phyloP scores from a whole-genome alignment of 2,797 vertebrate species.

The Mergus octosetaceus region DNA sequence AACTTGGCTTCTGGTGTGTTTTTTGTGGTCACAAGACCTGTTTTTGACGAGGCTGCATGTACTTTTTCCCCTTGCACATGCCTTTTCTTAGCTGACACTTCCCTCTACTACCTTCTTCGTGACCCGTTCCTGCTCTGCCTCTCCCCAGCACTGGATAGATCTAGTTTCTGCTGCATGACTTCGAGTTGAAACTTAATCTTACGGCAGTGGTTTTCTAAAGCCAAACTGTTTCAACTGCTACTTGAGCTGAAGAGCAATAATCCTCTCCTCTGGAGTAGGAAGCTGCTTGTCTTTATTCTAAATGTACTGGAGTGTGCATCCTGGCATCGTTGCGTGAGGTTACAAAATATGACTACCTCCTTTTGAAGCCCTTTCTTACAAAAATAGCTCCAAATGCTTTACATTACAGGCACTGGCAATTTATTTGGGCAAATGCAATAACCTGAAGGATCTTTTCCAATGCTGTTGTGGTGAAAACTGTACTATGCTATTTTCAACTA shows the following conservation, averaged over 20 bases:
- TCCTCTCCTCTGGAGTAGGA: slow-evolving; percentile 4
- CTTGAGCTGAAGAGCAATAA: slow-evolving; percentile 33
- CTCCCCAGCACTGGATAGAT: slow-evolving; percentile 37
- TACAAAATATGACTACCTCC: neutral
- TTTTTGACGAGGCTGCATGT: slow-evolving; percentile 44
- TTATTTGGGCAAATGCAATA: neutral
- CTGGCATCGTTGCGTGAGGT: neutral
- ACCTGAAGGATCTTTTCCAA: neutral
- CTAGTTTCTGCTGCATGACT: slow-evolving; percentile 37
- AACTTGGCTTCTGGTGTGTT: slow-evolving; percentile 49
- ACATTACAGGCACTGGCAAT: neutral
- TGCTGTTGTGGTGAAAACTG: neutral
- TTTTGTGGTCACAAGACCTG: slow-evolving; percentile 32
- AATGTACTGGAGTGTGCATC: neutral
- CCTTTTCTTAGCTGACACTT: slow-evolving; percentile 42
- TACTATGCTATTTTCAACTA: neutral
- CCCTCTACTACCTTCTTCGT: slow-evolving; percentile 28
- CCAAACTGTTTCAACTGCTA: slow-evolving; percentile 18
- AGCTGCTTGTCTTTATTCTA: slow-evolving; percentile 14
- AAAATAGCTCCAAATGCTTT: neutral
- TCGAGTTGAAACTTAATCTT: slow-evolving; percentile 24
- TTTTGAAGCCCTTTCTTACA: neutral
- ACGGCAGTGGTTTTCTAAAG: slow-evolving; percentile 2
- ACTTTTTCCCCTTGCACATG: slow-evolving; percentile 26
- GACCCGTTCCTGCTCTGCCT: slow-evolving; percentile 47